Conservation (phyloP, 2,797 vertebrate genomes). For the Myotis pilosus region DNA sequence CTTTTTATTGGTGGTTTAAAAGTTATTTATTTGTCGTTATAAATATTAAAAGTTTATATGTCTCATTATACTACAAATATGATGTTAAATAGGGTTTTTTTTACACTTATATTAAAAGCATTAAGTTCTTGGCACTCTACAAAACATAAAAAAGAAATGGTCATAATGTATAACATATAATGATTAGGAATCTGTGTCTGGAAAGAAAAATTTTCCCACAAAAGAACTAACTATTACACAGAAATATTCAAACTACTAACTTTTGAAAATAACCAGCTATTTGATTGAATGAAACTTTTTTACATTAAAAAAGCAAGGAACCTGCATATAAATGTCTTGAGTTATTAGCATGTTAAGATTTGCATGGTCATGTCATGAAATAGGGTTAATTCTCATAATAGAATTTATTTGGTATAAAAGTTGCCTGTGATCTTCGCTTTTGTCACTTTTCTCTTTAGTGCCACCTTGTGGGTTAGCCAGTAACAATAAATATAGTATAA, state of each 20-base stretch:
- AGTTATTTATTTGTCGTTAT: not conserved
- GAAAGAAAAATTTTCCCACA: not conserved
- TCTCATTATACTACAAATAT: not conserved
- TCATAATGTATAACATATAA: not conserved
- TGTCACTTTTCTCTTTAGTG: slow-evolving; percentile 86
- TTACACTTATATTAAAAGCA: slow-evolving; percentile 5
- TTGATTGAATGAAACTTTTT: slow-evolving; percentile 26
- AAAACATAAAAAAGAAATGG: not conserved
- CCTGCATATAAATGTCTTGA: not conserved
- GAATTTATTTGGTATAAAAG: slow-evolving; percentile 77
- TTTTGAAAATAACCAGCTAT: slow-evolving; percentile 25
- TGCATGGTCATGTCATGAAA: slow-evolving; percentile 54
- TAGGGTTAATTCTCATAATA: slow-evolving; percentile 72
- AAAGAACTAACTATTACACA: not conserved
- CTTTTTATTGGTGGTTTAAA: not conserved
- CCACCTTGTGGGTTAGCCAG: slow-evolving; percentile 86
- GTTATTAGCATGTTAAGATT: not conserved
- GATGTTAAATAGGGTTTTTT: not conserved
- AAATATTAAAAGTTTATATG: slow-evolving; percentile 31
- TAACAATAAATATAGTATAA: slow-evolving; percentile 65
- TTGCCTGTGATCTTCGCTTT: slow-evolving; percentile 78
- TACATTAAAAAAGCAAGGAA: not conserved
- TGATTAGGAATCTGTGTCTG: not conserved
- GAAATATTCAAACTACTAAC: slow-evolving; percentile 19
- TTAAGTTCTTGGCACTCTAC: not conserved